phyloP scores from a whole-genome alignment of 2,797 vertebrate genomes.

The Thripadectes ignobilis region DNA sequence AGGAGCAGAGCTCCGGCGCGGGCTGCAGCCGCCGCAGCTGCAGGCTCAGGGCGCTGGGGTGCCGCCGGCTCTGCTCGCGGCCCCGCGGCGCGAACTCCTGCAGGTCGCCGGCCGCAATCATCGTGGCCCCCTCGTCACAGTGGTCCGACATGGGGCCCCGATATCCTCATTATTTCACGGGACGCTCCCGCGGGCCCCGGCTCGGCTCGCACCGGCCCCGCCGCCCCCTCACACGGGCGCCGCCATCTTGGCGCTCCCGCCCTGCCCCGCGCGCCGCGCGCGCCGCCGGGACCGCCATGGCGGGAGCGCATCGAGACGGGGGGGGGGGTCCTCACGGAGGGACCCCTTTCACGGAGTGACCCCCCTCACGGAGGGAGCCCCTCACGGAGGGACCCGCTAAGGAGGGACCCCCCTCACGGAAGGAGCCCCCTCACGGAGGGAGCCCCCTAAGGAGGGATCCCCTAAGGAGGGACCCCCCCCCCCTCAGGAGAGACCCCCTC shows the following conservation, averaged over 20 bases:
- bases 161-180: constrained; percentile 99
- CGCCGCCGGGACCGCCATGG: no score
- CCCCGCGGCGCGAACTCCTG: constrained; percentile 98
- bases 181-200: not conserved
- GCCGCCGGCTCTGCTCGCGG: constrained; percentile 95
- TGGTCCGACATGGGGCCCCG: constrained; percentile 99
- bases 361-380: no score
- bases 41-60: constrained; percentile 94
- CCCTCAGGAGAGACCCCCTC: no score
- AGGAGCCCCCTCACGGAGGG: no score
- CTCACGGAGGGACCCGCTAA: no score
- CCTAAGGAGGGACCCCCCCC: no score
- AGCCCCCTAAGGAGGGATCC: no score
- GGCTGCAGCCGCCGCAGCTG: constrained; percentile 96
- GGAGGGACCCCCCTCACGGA: no score
- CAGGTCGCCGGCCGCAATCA: constrained; percentile 99
- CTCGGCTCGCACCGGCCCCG: no score
- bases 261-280: constrained; percentile 63
- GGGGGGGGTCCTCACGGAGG: no score
- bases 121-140: constrained; percentile 98
- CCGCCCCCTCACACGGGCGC: constrained; percentile 80
- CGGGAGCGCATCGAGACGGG: no score
- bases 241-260: constrained; percentile 87
- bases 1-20: constrained; percentile 94
- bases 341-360: no score